Evolutionary conservation across 2,888 invertebrate species (phyloP).

Genomic region (Leptopilina myrica): DNA sequence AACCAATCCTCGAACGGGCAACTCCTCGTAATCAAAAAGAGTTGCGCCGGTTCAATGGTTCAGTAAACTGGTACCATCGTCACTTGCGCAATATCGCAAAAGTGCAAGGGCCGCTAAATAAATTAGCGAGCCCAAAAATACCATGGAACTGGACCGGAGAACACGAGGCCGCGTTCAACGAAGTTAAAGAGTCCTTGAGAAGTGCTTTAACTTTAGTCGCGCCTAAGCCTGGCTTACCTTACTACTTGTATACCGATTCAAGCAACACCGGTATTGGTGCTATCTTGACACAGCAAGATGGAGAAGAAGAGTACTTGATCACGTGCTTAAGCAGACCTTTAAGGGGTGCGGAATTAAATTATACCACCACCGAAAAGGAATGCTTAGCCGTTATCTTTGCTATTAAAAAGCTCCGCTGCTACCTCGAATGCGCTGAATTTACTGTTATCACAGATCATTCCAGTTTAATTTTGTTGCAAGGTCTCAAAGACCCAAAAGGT

Average conservation of each 20-base stretch:
- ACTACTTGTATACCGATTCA: not conserved
- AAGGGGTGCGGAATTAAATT: not conserved
- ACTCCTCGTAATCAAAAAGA: too few species aligned
- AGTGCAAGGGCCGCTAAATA: not conserved
- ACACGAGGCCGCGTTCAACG: conserved; percentile 1
- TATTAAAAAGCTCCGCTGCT: too few species aligned
- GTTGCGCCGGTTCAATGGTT: too few species aligned
- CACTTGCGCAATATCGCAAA: too few species aligned
- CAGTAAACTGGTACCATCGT: too few species aligned
- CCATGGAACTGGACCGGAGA: not conserved
- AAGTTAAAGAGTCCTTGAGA: not conserved
- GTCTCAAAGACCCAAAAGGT: conserved; percentile 54
- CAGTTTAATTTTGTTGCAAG: conserved; percentile 55
- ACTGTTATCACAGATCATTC: conserved; percentile 55
- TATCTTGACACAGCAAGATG: not conserved
- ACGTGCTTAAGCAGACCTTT: conserved; percentile 13
- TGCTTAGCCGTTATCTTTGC: too few species aligned
- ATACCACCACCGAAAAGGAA: too few species aligned
- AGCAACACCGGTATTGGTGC: not conserved
- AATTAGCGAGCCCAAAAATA: not conserved
- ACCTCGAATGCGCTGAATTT: conserved; percentile 38
- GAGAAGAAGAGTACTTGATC: not conserved
- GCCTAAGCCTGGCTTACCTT: not conserved
- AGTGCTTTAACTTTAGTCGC: conserved; percentile 5
- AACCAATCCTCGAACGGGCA: too few species aligned